A percentile compares a stretch with the other conserved stretches of the same genome.
These are phyloP conservation scores for Halocaridina rubra DNA, from an alignment of 2,888 invertebrate genomes.

Conservation along the genomic window DNA sequence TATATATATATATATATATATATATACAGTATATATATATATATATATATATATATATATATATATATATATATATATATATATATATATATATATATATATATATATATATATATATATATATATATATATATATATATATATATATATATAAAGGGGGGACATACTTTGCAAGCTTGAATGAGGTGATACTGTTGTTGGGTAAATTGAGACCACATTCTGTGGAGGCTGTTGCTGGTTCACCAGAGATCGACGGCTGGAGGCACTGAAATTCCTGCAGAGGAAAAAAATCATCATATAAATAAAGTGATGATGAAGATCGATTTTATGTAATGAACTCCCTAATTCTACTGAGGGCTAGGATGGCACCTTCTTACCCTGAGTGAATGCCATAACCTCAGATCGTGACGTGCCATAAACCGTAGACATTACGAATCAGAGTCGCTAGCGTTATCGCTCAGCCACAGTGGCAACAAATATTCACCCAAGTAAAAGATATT, in stretches of 20 bases:
- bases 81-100: not conserved
- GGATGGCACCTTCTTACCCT: too few species aligned
- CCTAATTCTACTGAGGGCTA: too few species aligned
- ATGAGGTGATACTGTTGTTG: slow-evolving; percentile 38
- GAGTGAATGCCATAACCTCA: too few species aligned
- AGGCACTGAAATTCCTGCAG: slow-evolving; percentile 76
- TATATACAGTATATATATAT: too few species aligned
- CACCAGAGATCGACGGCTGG: slow-evolving; percentile 66
- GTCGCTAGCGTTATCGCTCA: too few species aligned
- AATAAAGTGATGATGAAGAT: too few species aligned
- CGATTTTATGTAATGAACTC: too few species aligned
- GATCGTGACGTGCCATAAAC: too few species aligned
- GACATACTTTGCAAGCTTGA: slow-evolving; percentile 29
- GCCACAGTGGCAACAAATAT: too few species aligned
- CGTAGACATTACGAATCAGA: too few species aligned
- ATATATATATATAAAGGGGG: not conserved
- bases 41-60: not conserved
- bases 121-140: not conserved
- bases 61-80: not conserved
- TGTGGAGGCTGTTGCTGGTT: slow-evolving; percentile 29
- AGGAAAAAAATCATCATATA: slow-evolving; percentile 55
- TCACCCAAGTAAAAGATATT: too few species aligned
- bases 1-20: too few species aligned
- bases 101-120: not conserved
- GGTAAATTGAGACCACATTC: slow-evolving; percentile 47